A percentile compares a stretch with the other conserved stretches of the same genome.
These are phyloP conservation scores for Zaprionus lineosus DNA, from an alignment of 2,888 invertebrate genomes.

Conservation along the genomic window DNA sequence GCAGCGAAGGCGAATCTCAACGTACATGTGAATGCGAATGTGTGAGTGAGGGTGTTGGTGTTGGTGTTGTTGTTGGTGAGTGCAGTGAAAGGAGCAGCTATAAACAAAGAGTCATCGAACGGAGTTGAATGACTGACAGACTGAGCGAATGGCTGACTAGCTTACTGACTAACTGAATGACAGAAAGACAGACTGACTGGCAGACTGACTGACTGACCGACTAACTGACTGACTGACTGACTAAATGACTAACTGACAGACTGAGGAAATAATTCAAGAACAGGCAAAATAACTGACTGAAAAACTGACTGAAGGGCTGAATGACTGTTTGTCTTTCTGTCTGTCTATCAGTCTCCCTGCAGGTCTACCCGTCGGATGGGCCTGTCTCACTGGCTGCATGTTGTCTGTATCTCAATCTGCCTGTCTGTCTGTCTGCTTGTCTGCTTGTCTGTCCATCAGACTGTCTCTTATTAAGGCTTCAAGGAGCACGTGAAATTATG, in stretches of 20 bases:
- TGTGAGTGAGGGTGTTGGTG: no score
- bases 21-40: constrained; percentile 24
- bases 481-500: constrained; percentile 66
- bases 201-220: constrained; percentile 9
- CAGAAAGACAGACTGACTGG: constrained; percentile 17
- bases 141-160: constrained; percentile 5
- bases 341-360: constrained; percentile 59
- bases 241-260: constrained; percentile 23
- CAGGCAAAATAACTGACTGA: no score
- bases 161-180: constrained; percentile 3
- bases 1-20: constrained; percentile 30
- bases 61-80: no score
- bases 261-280: constrained; percentile 2
- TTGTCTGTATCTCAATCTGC: constrained; percentile 19
- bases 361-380: no score
- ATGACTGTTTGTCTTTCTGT: constrained; percentile 4
- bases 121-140: constrained; percentile 40
- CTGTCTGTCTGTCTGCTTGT: no score
- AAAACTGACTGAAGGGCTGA: not conserved
- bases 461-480: constrained; percentile 60
- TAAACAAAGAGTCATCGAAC: constrained; percentile 71
- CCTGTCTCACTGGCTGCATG: no score
- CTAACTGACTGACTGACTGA: not conserved
- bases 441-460: no score
- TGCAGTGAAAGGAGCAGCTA: constrained; percentile 49